Evolutionary conservation across 2,888 invertebrate species (phyloP), one percentile per base, ranked within the genome.

Genomic region (Clistopyga incitator): DNA sequence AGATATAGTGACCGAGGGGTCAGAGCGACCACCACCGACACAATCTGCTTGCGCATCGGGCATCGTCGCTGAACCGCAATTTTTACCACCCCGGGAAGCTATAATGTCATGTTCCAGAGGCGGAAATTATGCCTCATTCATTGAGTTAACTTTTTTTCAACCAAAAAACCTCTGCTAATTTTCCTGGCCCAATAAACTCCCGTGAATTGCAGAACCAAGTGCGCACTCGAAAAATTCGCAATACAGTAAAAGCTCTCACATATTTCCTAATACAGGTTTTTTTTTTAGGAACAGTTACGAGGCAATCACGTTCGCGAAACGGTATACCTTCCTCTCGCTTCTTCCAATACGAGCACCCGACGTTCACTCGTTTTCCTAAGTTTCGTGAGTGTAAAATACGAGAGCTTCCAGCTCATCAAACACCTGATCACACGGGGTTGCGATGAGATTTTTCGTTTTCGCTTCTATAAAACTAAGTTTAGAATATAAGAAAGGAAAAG

Each of bases 11-110:
- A 79, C 76, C 71, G 71, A 71, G 71, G 76, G 78, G 70, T 76
- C 70, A 76, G 59, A 75, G 42, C 54, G 64, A 79, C 72, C 52
- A 71, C 25, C 64, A 29, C 42, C 71, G 64, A 74, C 78, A 80
- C 79, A 76, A 83, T 83, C 79, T 83, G 80, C 79, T 83, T 80
- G 79, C 77, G 68, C 80, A 83, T 83, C 83, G 76, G 83, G 77
- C 80, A 34, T 67, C 45, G 25, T 67, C 45, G 25, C 70, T 29
- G 61, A 61, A 61, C 61, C 34, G 61, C 61, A 61, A 15, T 61
- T 61, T 18, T 61, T 61, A 34, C 20, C 38, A 18, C 38, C 61
- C 61, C 18, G 61, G 38, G 10, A 38, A 61, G n/a, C 61, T 38
- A 61, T 34, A 61, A 61, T 29, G 38, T 61, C 38, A n/a, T 18